Base-by-base conservation (phyloP, 2,888 invertebrate species). In the Salpingus planirostris region DNA sequence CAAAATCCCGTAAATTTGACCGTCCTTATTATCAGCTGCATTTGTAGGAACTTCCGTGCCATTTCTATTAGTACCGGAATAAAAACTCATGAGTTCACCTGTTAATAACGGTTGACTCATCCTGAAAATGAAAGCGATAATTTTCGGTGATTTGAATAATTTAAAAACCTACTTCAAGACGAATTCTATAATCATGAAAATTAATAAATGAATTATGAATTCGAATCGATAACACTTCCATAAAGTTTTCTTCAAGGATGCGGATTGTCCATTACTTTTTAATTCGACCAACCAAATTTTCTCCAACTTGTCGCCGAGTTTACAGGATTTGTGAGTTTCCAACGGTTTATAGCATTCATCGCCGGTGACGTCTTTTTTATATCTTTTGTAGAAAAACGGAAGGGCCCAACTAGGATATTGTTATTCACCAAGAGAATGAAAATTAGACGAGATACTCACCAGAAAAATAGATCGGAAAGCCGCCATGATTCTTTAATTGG, bases 1-100 rank as follows among this genome's bases (percentile, higher is more conserved):
- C n/a, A n/a, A 81, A 44, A 79, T 78, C 11, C 78, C 46, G 8
- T 85, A 73, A 15, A 88, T 76, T 4, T 76, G 78, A 0, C 67
- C 72, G 1, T 87, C 85, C 10, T 23, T 23, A 18, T 18, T 18
- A 18, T 18, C n/a, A n/a, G n/a, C n/a, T n/a, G n/a, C n/a, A n/a
- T n/a, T n/a, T n/a, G n/a, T n/a, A n/a, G n/a, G n/a, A n/a, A n/a
- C n/a, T n/a, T n/a, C n/a, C n/a, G n/a, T n/a, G n/a, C n/a, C n/a
- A n/a, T n/a, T n/a, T n/a, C n/a, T n/a, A n/a, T n/a, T n/a, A 6
- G 18, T 18, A 5, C 5, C 5, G 8, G 18, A 18, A 63, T 76
- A 80, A 60, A 68, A 79, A 31, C 70, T 66, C 38, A 80, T 71
- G 36, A 80, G 47, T 50, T 69, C 38, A n/a, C 50, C 38, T 4